Percentiles rank a stretch among this genome's conserved stretches.
Conservation (phyloP, 1,140 invertebrate species). For the Homarus americanus region DNA sequence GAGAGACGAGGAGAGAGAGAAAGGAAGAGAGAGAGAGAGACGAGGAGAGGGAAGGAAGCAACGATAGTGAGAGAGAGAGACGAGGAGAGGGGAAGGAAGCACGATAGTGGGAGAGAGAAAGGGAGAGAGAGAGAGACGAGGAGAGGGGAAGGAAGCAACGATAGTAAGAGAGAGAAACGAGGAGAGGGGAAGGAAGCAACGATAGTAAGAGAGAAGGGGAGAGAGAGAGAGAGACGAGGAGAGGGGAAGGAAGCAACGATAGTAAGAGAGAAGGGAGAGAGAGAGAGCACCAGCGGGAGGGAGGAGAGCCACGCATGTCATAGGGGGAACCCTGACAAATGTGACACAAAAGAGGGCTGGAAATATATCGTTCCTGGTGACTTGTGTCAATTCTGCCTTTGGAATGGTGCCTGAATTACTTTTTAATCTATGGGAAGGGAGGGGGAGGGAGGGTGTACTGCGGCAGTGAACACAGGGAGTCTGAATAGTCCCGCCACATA, state of each 20-base stretch:
- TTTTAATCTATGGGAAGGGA: slow-evolving; percentile 9
- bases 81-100: background rate
- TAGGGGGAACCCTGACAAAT: background rate
- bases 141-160: background rate
- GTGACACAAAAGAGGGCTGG: background rate
- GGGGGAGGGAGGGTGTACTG: background rate
- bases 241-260: background rate
- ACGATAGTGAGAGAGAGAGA: background rate
- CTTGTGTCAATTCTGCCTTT: background rate
- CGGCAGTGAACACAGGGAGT: background rate
- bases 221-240: background rate
- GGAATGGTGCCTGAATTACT: background rate
- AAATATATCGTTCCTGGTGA: background rate
- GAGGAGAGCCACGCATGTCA: background rate
- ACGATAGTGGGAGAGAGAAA: background rate
- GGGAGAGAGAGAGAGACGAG: background rate
- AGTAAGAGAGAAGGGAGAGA: background rate
- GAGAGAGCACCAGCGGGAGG: background rate
- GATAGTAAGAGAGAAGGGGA: background rate
- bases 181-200: background rate
- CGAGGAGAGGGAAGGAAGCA: background rate
- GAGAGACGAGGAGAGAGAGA: background rate
- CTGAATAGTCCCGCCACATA: background rate
- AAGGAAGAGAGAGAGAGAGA: background rate
- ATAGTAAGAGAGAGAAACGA: background rate